Evolutionary conservation across 2,797 vertebrate species (phyloP).

Genomic region (Rachycentron canadum): DNA sequence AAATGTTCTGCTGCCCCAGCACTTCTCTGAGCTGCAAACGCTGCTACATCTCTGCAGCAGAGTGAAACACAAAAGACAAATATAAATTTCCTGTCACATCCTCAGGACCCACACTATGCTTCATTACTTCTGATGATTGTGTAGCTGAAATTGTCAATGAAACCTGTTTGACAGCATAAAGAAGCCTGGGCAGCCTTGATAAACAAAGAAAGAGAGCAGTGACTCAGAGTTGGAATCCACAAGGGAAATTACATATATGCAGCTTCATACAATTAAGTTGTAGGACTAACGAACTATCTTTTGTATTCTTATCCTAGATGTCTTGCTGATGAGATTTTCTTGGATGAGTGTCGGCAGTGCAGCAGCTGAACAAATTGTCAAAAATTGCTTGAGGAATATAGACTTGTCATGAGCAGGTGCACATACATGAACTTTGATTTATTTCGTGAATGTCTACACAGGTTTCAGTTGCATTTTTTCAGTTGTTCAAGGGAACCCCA

Average conservation of each 20-base stretch:
- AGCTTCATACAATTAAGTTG: constrained; percentile 6
- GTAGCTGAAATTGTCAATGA: constrained; percentile 73
- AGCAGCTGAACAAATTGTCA: no score
- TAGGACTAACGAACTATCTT: background rate
- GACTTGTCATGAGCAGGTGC: background rate
- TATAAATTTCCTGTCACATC: constrained; percentile 75
- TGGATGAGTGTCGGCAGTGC: background rate
- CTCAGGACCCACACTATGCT: constrained; percentile 61
- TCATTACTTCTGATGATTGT: constrained; percentile 79
- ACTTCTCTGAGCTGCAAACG: constrained; percentile 48
- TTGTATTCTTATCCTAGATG: background rate
- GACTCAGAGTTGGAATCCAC: constrained; percentile 43
- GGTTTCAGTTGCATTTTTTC: background rate
- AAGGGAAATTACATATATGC: constrained; percentile 15
- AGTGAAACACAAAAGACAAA: constrained; percentile 59
- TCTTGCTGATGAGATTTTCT: background rate
- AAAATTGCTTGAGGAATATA: background rate
- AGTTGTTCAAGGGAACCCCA: background rate
- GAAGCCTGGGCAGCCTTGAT: constrained; percentile 12
- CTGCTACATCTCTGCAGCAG: constrained; percentile 36
- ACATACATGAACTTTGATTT: background rate
- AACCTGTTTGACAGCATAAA: constrained; percentile 47
- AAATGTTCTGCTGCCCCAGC: constrained; percentile 59
- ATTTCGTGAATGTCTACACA: background rate
- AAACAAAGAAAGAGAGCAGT: constrained; percentile 48